These are phyloP conservation scores for Acronicta aceris DNA, from an alignment of 2,888 invertebrate species.

Conservation along the genomic window DNA sequence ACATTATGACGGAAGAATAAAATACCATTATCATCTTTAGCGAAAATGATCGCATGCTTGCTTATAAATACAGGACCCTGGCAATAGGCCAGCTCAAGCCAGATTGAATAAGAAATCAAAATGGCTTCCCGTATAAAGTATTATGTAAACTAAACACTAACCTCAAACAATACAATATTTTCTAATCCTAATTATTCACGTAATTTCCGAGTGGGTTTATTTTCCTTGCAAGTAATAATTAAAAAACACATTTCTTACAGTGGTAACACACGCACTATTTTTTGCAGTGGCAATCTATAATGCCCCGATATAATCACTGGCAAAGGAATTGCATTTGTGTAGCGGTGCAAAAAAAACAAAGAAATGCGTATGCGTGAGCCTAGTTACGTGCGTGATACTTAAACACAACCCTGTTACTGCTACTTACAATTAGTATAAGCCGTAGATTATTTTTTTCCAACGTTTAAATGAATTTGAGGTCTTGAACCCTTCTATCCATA, in stretches of 20 bases:
- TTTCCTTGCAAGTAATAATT: slow-evolving; percentile 20
- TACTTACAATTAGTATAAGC: slow-evolving; percentile 50
- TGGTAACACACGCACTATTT: slow-evolving; percentile 41
- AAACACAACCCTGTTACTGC: slow-evolving; percentile 30
- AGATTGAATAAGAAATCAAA: slow-evolving; percentile 40
- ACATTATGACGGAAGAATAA: slow-evolving; percentile 35
- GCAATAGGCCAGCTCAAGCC: slow-evolving; percentile 37
- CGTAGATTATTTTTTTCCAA: slow-evolving; percentile 26
- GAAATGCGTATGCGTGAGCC: slow-evolving; percentile 40
- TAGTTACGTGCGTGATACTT: slow-evolving; percentile 45
- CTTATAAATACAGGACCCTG: slow-evolving; percentile 40
- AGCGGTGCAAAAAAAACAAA: slow-evolving; percentile 28
- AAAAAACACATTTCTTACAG: slow-evolving; percentile 38
- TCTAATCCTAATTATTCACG: slow-evolving; percentile 27
- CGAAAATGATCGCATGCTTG: slow-evolving; percentile 43
- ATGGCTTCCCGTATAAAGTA: slow-evolving; percentile 21
- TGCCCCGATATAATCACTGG: slow-evolving; percentile 40
- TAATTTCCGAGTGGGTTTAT: slow-evolving; percentile 30
- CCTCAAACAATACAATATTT: slow-evolving; percentile 8
- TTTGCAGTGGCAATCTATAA: slow-evolving; percentile 53
- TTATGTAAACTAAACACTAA: neutral
- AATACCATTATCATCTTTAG: slow-evolving; percentile 44
- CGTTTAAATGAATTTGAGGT: neutral
- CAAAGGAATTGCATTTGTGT: slow-evolving; percentile 44
- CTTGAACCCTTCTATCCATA: slow-evolving; percentile 10